Conservation (phyloP, 2,113 vertebrate genomes). For the Mirounga angustirostris region DNA sequence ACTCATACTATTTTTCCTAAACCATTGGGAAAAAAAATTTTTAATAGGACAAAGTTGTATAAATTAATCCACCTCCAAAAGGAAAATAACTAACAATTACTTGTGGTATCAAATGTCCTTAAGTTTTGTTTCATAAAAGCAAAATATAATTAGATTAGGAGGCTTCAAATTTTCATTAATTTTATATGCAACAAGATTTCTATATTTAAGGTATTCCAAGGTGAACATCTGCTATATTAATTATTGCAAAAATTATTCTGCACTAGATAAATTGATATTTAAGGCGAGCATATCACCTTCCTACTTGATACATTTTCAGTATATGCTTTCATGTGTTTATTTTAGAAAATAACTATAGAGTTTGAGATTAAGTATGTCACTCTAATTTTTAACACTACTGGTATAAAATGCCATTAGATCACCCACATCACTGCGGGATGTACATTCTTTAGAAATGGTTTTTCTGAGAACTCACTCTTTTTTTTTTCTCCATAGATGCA, state of each 20-base stretch:
- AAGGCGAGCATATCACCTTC: slow-evolving; percentile 50
- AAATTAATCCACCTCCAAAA: slow-evolving; percentile 51
- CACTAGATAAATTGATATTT: slow-evolving; percentile 40
- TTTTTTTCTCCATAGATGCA: slow-evolving; percentile 10
- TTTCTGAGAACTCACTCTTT: slow-evolving; percentile 52
- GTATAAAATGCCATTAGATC: slow-evolving; percentile 64
- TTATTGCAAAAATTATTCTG: neutral
- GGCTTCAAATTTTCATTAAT: slow-evolving; percentile 34
- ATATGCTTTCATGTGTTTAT: slow-evolving; percentile 57
- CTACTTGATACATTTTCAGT: slow-evolving; percentile 53
- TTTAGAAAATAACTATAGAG: slow-evolving; percentile 63
- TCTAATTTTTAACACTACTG: slow-evolving; percentile 52
- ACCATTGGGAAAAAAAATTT: neutral
- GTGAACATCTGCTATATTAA: slow-evolving; percentile 67
- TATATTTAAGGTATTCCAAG: slow-evolving; percentile 59
- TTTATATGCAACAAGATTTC: slow-evolving; percentile 56
- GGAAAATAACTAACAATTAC: slow-evolving; percentile 61
- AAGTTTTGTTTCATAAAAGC: slow-evolving; percentile 68
- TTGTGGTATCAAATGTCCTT: slow-evolving; percentile 36
- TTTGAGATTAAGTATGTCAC: slow-evolving; percentile 28
- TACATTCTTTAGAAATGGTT: slow-evolving; percentile 64
- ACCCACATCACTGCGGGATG: slow-evolving; percentile 36
- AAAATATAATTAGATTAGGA: slow-evolving; percentile 37
- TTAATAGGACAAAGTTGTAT: neutral
- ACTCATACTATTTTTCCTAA: neutral